Evolutionary conservation across 23 tunicate species (phyloP), one percentile per base, ranked within the genome.

Genomic region (Styela clava): DNA sequence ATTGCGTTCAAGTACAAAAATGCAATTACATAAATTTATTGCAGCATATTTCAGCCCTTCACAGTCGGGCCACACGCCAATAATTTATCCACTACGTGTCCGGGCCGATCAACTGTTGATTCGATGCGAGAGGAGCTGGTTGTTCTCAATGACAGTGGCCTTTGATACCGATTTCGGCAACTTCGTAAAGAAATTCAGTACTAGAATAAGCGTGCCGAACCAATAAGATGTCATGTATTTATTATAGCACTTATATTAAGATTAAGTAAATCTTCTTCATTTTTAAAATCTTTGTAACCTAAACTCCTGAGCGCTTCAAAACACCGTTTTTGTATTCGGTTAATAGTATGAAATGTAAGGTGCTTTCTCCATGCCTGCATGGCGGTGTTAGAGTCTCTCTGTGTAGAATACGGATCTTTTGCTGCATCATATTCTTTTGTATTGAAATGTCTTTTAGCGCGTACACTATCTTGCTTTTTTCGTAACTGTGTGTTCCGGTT

Each of bases 341-440:
- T 0, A 1, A 87, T 91, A 33, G 79, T 73, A 1, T 69, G 86
- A 61, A 87, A 67, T 7, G 84, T 35, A 22, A 93, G 74, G 24
- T 84, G 84, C 30, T 69, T 74, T 52, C 98, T 74, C 98, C 98
- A 93, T 2, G 98, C 92, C 63, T 93, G 83, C 93, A 85, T 87
- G 1, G 98, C 74, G 1, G 68, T 37, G 37, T 79, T 82, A 18
- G 98, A 93, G 78, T 93, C 83, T 32, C 98, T 88, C 30, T 64
- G 82, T 1, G 98, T 93, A 0, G 94, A 64, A 37, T 84, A 93
- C 9, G 98, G 93, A 62, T 81, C 81, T 24, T 52, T 56, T 44
- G 37, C 28, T 7, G 64, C 64, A 21, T 76, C 65, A 30, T 76
- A 76, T 18, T 36, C 23, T 25, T 56, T 28, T 23, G 21, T 21